A percentile compares a stretch with the other conserved stretches of the same genome.
phyloP scores from a whole-genome alignment of 53 echinoderm and acorn worm species.

The Crossaster papposus region DNA sequence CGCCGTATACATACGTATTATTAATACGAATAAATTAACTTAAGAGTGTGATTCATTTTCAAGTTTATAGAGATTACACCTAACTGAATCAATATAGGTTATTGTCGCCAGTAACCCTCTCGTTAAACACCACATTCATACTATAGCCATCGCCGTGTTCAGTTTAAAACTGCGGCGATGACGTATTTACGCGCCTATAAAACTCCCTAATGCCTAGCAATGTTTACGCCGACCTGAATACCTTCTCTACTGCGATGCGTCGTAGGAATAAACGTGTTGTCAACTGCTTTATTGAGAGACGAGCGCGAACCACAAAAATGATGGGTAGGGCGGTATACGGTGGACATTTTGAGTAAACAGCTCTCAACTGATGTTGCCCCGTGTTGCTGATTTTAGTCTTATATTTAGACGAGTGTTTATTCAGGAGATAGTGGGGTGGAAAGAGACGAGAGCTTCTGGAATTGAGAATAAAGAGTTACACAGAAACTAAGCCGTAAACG shows the following conservation, averaged over 20 bases:
- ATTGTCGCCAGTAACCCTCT: not conserved
- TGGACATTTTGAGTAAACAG: conserved; percentile 46
- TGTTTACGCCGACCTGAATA: conserved; percentile 52
- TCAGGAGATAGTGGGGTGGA: not conserved
- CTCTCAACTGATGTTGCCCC: not conserved
- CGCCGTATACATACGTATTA: too few relatives aligned
- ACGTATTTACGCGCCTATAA: not conserved
- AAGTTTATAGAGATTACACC: not conserved
- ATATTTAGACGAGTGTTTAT: conserved; percentile 31
- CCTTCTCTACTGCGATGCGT: not conserved
- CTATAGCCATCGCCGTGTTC: not conserved
- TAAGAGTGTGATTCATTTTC: not conserved
- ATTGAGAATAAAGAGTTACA: not conserved
- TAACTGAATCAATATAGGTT: not conserved
- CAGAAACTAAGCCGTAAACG: not conserved
- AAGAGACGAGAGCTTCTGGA: not conserved
- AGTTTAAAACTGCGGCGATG: not conserved
- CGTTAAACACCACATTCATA: not conserved
- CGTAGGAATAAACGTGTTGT: not conserved
- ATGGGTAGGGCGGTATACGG: conserved; percentile 2
- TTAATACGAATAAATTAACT: too few relatives aligned
- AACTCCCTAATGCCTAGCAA: conserved; percentile 27
- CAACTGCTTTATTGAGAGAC: not conserved
- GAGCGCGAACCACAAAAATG: not conserved
- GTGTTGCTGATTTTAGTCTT: not conserved